A percentile compares a stretch with the other conserved stretches of the same genome.
phyloP scores from a whole-genome alignment of 2,797 vertebrate genomes.

The Hypotaenidia okinawae region DNA sequence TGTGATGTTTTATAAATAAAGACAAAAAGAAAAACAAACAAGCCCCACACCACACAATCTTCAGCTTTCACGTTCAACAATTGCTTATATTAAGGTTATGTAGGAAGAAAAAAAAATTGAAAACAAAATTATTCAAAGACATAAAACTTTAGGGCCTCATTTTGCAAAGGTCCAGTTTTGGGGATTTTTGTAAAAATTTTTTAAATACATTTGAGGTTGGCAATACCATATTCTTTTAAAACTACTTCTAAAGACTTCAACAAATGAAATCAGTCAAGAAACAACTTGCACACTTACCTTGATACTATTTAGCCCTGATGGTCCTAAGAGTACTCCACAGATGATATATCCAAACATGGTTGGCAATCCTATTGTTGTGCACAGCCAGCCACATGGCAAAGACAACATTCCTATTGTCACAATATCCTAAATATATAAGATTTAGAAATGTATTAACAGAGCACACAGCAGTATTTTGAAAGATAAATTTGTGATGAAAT shows the following conservation, averaged over 20 bases:
- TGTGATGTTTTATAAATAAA: not conserved
- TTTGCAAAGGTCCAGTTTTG: not conserved
- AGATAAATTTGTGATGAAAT: not conserved
- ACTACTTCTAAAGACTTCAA: not conserved
- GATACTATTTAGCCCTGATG: slow-evolving; percentile 94
- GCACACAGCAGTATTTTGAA: not conserved
- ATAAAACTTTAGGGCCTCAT: not conserved
- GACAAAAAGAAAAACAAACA: not conserved
- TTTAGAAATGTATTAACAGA: not conserved
- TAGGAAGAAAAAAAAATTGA: not conserved
- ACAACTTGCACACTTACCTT: slow-evolving; percentile 80
- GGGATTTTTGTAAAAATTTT: not conserved
- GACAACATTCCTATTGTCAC: slow-evolving; percentile 94
- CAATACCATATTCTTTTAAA: not conserved
- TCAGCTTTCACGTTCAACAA: not conserved
- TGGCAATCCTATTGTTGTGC: slow-evolving; percentile 88
- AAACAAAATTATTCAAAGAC: not conserved
- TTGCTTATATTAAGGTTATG: not conserved
- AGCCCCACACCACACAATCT: not conserved
- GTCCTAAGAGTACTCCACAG: slow-evolving; percentile 96
- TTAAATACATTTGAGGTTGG: not conserved
- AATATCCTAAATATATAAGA: slow-evolving; percentile 84
- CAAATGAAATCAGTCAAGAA: not conserved
- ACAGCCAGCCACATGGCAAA: slow-evolving; percentile 95
- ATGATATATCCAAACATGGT: slow-evolving; percentile 98